Evolutionary conservation across 2,888 invertebrate genomes (phyloP), one percentile per base, ranked within the genome.

Genomic region (Caenorhabditis panamensis): DNA sequence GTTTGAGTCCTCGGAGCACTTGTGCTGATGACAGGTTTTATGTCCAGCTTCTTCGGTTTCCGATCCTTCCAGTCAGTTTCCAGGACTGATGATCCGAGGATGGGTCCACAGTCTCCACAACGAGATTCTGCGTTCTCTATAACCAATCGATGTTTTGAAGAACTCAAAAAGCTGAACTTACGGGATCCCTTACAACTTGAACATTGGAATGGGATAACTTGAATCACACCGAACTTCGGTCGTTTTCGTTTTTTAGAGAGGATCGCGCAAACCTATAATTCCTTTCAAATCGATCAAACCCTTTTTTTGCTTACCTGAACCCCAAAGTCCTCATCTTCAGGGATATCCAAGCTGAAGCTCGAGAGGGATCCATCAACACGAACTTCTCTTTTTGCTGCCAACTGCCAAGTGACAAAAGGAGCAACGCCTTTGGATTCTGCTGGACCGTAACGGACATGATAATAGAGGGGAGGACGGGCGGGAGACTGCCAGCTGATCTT

Each of bases 151-250:
- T 11, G 11, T 20, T 26, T 31, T 24, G 0, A 13, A 18, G n/a
- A 62, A 53, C 44, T 54, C 61, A 54, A 11, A 16, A 28, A 16
- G 26, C 51, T 9, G 4, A 6, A 61, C 79, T 51, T 56, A 86
- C 87, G 79, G 18, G 79, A 69, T 1, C 69, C 51, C 22, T 82
- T 82, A 53, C 88, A 88, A n/a, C 84, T 82, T 5, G 82, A 76
- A 72, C 89, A 89, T 24, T 71, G 81, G 73, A 89, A 89, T 1
- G 87, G 86, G 36, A 86, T 86, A n/a, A 89, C 87, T 44, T 86
- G 81, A 11, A 86, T 84, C 9, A 88, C 82, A 53, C 88, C 87
- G 76, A 89, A 88, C 44, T 86, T 86, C 67, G 88, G 78, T 49
- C 82, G 59, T 56, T 86, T 72, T 49, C 82, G 47, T 13, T 84